Conservation (phyloP, 2,797 vertebrate genomes). For the Cirrhinus mrigala region DNA sequence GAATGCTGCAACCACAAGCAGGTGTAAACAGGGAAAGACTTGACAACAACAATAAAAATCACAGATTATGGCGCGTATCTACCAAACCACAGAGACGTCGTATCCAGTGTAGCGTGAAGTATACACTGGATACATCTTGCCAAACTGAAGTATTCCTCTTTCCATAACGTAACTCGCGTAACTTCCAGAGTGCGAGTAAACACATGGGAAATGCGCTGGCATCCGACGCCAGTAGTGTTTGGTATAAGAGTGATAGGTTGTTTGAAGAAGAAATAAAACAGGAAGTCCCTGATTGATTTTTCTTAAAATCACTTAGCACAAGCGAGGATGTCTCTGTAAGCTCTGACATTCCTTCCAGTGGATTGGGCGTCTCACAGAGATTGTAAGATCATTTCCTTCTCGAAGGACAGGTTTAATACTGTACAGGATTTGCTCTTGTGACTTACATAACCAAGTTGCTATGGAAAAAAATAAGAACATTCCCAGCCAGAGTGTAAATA, state of each 20-base stretch:
- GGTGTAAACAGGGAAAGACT: slow-evolving; percentile 51
- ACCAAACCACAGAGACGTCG: background rate
- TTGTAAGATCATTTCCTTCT: background rate
- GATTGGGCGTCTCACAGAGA: background rate
- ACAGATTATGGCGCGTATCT: background rate
- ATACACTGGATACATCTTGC: background rate
- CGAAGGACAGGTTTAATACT: background rate
- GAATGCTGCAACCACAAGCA: slow-evolving; percentile 54
- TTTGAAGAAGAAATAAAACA: slow-evolving; percentile 62
- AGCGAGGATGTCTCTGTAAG: slow-evolving; percentile 38
- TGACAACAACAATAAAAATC: slow-evolving; percentile 32
- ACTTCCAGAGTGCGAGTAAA: background rate
- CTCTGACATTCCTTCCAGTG: slow-evolving; percentile 34
- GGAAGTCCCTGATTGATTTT: slow-evolving; percentile 63
- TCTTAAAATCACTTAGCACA: slow-evolving; percentile 58
- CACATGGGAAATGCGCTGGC: slow-evolving; percentile 1
- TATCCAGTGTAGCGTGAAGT: background rate
- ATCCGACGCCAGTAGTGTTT: slow-evolving; percentile 42
- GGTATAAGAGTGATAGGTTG: slow-evolving; percentile 68
- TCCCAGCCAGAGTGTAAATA: background rate
- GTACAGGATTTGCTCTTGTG: background rate
- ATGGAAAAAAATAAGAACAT: background rate
- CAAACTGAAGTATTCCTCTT: background rate
- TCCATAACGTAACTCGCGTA: background rate
- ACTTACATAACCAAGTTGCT: background rate